Conservation (phyloP, 2,113 vertebrate species). For the Laticauda laticaudata region DNA sequence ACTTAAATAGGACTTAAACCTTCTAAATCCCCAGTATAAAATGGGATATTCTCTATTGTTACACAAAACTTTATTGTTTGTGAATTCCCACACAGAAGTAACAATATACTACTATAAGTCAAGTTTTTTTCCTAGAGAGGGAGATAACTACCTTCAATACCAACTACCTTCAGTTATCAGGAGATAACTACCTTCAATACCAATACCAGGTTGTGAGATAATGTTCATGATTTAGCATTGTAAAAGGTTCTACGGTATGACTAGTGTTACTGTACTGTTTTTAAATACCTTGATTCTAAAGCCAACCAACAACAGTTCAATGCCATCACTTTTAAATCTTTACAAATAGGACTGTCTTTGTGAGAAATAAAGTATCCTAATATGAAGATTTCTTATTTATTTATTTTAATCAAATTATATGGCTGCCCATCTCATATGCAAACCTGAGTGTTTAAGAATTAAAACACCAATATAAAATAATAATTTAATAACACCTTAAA, state of each 20-base stretch:
- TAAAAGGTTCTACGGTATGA: neutral
- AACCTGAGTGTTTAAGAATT: neutral
- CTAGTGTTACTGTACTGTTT: neutral
- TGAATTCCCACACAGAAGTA: neutral
- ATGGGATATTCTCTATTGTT: neutral
- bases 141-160: neutral
- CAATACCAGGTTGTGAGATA: neutral
- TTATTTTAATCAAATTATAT: neutral
- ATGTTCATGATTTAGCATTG: neutral
- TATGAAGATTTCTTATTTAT: neutral
- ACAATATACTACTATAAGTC: neutral
- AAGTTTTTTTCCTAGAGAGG: neutral
- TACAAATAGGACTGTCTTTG: neutral
- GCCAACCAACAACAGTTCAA: neutral
- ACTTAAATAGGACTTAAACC: neutral
- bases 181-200: neutral
- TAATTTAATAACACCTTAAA: neutral
- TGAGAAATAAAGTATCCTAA: neutral
- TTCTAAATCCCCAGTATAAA: neutral
- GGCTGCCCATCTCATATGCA: neutral
- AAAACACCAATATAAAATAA: neutral
- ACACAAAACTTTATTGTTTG: neutral
- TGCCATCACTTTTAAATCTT: neutral
- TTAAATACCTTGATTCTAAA: neutral
- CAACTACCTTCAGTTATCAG: neutral